Base-by-base conservation (phyloP, 2,113 vertebrate species). In the Pachypanchax playfairii region DNA sequence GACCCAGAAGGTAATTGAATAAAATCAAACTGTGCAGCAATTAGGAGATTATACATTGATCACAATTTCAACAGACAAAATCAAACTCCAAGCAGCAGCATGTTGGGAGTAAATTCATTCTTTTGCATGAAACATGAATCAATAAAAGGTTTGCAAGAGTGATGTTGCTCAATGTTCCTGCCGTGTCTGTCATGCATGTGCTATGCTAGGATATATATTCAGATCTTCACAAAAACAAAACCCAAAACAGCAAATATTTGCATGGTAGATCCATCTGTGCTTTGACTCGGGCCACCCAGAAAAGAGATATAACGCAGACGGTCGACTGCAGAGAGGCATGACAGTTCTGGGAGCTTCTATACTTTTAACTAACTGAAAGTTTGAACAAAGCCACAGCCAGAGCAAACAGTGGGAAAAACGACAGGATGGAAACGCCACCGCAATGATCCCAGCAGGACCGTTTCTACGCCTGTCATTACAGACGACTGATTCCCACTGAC, bases 401-500 rank as follows among this genome's bases (percentile, higher is more conserved):
- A 79, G 75, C 74, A 88, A 85, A 88, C 79, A 75, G 36, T n/a
- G 26, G 55, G 50, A 65, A 52, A 48, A 73, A 76, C 70, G 48
- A 79, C 48, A 39, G 60, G 46, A 75, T 64, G 62, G 67, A 85
- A 86, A 84, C 51, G 51, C 55, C 38, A 67, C 76, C 68, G n/a
- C 76, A 79, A 24, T 5, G 11, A 47, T 68, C 79, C 79, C 81
- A 44, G 44, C 47, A 60, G 70, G 56, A 68, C 49, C 14, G 20
- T 50, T 53, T 68, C 61, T 59, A 56, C 9, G 21, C 38, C 65
- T 60, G 63, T 54, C 53, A 25, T 36, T 2, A 25, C n/a, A n/a
- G n/a, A n/a, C n/a, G n/a, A n/a, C 51, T 31, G 70, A 44, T 82
- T 71, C 70, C 73, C 52, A 39, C 50, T 65, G 73, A 84, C 71